Evolutionary conservation across 2,797 vertebrate genomes (phyloP).

Genomic region (Phaenicophaeus curvirostris): DNA sequence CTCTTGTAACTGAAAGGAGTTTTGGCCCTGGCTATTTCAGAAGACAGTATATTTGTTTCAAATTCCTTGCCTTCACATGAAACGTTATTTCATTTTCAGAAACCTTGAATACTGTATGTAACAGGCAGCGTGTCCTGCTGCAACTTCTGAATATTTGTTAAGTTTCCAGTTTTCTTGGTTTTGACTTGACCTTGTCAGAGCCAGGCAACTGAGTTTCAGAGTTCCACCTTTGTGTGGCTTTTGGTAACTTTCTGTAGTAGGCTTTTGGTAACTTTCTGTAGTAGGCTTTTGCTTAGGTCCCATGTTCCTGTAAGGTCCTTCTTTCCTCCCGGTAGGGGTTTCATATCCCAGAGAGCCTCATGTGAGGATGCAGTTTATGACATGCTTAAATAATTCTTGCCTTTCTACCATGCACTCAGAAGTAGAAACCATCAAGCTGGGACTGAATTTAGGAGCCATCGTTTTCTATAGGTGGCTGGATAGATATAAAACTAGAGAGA

Average conservation of each 20-base stretch:
- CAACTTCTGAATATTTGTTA: neutral
- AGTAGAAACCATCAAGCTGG: too few relatives aligned
- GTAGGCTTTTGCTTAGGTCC: neutral
- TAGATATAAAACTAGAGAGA: neutral
- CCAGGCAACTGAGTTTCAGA: neutral
- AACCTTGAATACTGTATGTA: neutral
- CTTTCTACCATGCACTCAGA: neutral
- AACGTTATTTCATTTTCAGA: neutral
- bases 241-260: neutral
- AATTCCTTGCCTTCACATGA: neutral
- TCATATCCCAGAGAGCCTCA: neutral
- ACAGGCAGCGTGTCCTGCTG: neutral
- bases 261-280: neutral
- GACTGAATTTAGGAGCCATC: neutral
- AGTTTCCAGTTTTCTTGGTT: neutral
- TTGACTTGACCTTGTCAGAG: neutral
- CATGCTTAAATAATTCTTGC: neutral
- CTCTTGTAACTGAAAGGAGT: neutral
- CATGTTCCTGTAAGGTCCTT: neutral
- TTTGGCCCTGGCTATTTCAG: constrained; percentile 22
- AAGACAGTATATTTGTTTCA: constrained; percentile 7
- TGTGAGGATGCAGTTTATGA: neutral
- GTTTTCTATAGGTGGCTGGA: neutral
- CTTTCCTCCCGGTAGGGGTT: neutral
- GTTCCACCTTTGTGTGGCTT: neutral